phyloP scores from a whole-genome alignment of 2,113 vertebrate species.

The Catagonus wagneri region DNA sequence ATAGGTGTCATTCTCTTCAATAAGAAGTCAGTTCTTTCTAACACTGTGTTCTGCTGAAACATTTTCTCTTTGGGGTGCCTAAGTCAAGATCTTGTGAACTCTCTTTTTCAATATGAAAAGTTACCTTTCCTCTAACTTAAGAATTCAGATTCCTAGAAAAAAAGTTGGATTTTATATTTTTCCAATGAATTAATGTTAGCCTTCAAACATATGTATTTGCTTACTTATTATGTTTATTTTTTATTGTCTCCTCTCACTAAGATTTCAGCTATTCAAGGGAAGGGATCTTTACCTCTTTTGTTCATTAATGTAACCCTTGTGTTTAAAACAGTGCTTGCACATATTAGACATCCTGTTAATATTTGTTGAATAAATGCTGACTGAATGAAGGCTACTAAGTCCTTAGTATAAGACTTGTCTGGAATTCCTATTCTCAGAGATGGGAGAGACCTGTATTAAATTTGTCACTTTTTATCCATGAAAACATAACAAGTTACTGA shows the following conservation, averaged over 20 bases:
- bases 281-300: background rate
- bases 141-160: constrained; percentile 2
- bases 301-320: background rate
- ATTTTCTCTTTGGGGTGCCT: background rate
- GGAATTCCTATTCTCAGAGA: background rate
- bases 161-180: background rate
- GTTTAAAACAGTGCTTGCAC: background rate
- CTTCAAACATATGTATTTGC: background rate
- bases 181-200: constrained; percentile 24
- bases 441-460: background rate
- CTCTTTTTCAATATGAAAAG: background rate
- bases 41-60: background rate
- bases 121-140: constrained; percentile 17
- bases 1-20: background rate
- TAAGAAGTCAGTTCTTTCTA: background rate
- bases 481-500: background rate
- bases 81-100: background rate
- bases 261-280: background rate
- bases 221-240: constrained; percentile 1
- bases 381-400: background rate
- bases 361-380: background rate
- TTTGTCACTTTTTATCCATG: background rate
- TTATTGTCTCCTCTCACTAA: background rate
- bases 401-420: constrained; percentile 12
- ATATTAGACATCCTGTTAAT: background rate